These are phyloP conservation scores for Galemys pyrenaicus DNA, from an alignment of 2,113 vertebrate genomes.

Conservation along the genomic window DNA sequence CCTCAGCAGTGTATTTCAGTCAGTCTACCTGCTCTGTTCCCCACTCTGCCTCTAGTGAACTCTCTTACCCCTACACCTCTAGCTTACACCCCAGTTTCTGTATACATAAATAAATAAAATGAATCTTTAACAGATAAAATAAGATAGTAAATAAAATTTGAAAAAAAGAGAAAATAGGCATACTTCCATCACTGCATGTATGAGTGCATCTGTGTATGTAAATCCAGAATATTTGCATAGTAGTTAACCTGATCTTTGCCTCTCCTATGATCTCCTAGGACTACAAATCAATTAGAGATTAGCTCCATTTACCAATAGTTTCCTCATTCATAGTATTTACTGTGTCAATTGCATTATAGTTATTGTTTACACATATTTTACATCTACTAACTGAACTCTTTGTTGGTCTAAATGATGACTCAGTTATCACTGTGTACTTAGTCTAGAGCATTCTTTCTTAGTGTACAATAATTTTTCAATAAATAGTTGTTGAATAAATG, in stretches of 20 bases:
- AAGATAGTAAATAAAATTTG: neutral
- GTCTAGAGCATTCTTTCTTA: neutral
- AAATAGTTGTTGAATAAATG: neutral
- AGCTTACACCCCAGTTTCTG: too few species aligned
- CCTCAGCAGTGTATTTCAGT: too few species aligned
- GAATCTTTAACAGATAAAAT: neutral
- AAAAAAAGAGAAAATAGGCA: neutral
- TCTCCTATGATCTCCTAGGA: neutral
- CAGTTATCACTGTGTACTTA: neutral
- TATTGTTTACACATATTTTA: neutral
- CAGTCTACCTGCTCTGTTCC: too few species aligned
- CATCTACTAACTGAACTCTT: neutral
- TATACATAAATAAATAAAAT: too few species aligned
- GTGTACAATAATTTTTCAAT: neutral
- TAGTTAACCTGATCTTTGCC: neutral
- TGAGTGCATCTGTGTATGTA: neutral
- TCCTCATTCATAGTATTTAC: neutral
- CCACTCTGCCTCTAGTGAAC: too few species aligned
- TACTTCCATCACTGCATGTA: neutral
- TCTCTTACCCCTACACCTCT: too few species aligned
- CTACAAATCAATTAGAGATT: neutral
- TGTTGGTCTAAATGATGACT: neutral
- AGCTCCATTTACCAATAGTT: neutral
- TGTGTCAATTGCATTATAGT: neutral
- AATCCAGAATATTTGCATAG: neutral